Evolutionary conservation across 2,113 vertebrate genomes (phyloP).

Genomic region (Xiphophorus maculatus): DNA sequence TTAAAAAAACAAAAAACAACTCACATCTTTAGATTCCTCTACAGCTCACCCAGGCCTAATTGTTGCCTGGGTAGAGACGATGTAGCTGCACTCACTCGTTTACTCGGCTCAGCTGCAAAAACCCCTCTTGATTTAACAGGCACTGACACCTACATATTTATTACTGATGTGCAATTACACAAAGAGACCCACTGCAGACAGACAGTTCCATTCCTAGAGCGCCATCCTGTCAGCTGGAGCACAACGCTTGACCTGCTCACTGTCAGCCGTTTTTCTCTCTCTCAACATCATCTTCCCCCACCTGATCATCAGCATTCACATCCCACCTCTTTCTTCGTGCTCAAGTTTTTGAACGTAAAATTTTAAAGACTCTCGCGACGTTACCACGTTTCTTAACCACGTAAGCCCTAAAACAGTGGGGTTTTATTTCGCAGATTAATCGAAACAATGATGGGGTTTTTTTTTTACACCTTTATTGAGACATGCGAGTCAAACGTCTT

Average conservation of each 20-base stretch:
- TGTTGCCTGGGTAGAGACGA: background rate
- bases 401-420: too few species aligned
- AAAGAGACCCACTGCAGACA: constrained; percentile 3
- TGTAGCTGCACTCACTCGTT: background rate
- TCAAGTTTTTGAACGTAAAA: constrained; percentile 1
- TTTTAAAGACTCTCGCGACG: too few species aligned
- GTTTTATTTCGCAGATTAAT: too few species aligned
- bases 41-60: background rate
- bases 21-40: background rate
- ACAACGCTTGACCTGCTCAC: constrained; percentile 17
- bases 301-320: background rate
- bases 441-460: too few species aligned
- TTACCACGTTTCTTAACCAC: too few species aligned
- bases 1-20: background rate
- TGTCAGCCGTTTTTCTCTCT: background rate
- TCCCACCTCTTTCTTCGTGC: background rate
- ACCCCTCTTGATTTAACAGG: constrained; percentile 12
- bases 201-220: constrained; percentile 10
- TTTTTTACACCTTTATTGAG: too few species aligned
- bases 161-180: constrained; percentile 23
- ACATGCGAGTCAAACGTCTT: too few species aligned
- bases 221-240: constrained; percentile 8
- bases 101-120: constrained; percentile 1
- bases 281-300: background rate
- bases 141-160: constrained; percentile 6